Base-by-base conservation (phyloP, 2,113 vertebrate genomes). In the Lamprologus speciosus region DNA sequence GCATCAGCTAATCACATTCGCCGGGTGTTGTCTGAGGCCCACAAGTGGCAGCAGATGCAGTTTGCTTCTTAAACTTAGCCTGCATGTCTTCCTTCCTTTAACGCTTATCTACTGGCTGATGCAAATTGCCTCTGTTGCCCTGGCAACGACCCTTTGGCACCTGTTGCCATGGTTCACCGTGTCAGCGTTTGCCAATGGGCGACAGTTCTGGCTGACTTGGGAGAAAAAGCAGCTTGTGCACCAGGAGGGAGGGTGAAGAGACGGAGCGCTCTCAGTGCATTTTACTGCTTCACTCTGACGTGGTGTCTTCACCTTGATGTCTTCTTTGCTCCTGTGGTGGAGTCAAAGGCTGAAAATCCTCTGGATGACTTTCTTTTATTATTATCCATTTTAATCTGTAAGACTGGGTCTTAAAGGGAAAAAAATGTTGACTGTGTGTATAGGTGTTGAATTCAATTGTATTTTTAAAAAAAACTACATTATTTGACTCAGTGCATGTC, bases 101-200 rank as follows among this genome's bases (percentile, higher is more conserved):
- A 14, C 5, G 2, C 10, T 11, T 47, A n/a, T 37, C 55, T 78
- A 82, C 5, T 63, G 60, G 84, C 82, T 82, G 89, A 86, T 92
- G 86, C 81, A 84, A 70, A 84, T 85, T 57, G 85, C 65, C n/a
- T 19, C 50, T 28, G 92, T 94, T 92, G 85, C 92, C 91, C 68
- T 60, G 88, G 93, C 80, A 91, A 94, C 85, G 55, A 94, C 91
- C 89, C 88, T 91, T 57, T 90, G 88, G 86, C 87, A 94, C 89
- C 89, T 94, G 94, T 94, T 94, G 91, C 87, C 80, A 50, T 91
- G 92, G 87, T 65, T 88, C 87, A 55, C 87, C 31, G 84, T 14
- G 83, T 51, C 28, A 42, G 91, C 57, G 57, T 75, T 78, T 68
- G 82, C 81, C 86, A 90, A 45, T 73, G 19, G 9, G 37, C 28